These are phyloP conservation scores for Falco columbarius DNA, from an alignment of 2,797 vertebrate species.

Conservation along the genomic window DNA sequence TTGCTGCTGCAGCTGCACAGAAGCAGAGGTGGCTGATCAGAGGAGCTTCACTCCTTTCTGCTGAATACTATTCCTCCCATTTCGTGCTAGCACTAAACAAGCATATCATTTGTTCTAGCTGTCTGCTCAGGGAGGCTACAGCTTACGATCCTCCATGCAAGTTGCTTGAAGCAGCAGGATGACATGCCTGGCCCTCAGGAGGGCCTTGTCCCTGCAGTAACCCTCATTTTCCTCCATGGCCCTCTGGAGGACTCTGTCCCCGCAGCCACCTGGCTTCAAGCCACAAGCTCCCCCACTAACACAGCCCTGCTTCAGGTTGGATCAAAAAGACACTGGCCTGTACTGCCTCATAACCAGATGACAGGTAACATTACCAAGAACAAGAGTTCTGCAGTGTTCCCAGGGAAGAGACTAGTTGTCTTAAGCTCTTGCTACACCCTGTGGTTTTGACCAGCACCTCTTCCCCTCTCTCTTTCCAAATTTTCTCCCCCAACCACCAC, in stretches of 20 bases:
- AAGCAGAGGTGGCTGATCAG: neutral
- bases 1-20: neutral
- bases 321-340: rapidly evolving
- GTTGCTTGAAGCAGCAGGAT: neutral
- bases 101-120: neutral
- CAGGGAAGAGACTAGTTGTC: neutral
- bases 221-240: rapidly evolving
- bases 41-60: neutral
- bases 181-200: neutral
- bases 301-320: neutral
- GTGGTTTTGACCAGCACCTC: neutral
- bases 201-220: neutral
- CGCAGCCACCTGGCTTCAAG: neutral
- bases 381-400: neutral
- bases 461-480: neutral
- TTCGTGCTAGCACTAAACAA: neutral
- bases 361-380: neutral
- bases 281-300: neutral
- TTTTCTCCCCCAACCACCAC: neutral
- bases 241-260: neutral
- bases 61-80: neutral
- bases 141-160: rapidly evolving
- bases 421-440: neutral
- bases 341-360: neutral
- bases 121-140: neutral